Base-by-base conservation (phyloP, 1,140 invertebrate genomes). In the Branchinecta lynchi region DNA sequence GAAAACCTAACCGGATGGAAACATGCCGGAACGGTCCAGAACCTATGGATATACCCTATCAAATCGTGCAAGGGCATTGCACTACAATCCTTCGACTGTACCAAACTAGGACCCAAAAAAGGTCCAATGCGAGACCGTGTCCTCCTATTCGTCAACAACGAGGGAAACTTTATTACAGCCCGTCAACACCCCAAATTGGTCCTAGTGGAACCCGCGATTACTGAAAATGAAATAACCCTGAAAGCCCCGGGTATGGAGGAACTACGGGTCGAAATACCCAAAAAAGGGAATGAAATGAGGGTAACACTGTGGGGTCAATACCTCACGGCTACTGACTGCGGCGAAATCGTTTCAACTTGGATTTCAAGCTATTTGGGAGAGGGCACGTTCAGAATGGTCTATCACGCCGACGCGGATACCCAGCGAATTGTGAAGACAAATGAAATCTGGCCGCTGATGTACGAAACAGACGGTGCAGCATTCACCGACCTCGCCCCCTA, bases 401-500 rank as follows among this genome's bases (percentile, higher is more conserved):
- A 66, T 66, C 46, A 44, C 3, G 8, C 17, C 0, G 65, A 44
- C 21, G 3, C 0, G 12, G 8, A 9, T 7, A 66, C 69, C 32
- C 32, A 43, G 21, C 60, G 69, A 15, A 0, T 21, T 6, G 3
- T 70, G 8, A 66, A 66, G 32, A 8, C 20, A 15, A 70, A 66
- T 9, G 9, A 32, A 20, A 44, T 66, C 65, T 44, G 17, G n/a
- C 69, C 69, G 20, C 66, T 45, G 65, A 70, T 70, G 69, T 43
- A 44, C 8, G 7, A 15, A 10, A 66, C 20, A 15, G 69, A 70
- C 66, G 69, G 69, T n/a, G 84, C 85, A 12, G 83, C 82, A 0
- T 81, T 84, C 70, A 77, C 82, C 44, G 84, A 86, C 74, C 79
- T 82, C 44, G 79, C 83, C 1, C 77, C 83, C 46, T 86, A 80